Evolutionary conservation across 2,113 vertebrate genomes (phyloP).

Genomic region (Carassius carassius): DNA sequence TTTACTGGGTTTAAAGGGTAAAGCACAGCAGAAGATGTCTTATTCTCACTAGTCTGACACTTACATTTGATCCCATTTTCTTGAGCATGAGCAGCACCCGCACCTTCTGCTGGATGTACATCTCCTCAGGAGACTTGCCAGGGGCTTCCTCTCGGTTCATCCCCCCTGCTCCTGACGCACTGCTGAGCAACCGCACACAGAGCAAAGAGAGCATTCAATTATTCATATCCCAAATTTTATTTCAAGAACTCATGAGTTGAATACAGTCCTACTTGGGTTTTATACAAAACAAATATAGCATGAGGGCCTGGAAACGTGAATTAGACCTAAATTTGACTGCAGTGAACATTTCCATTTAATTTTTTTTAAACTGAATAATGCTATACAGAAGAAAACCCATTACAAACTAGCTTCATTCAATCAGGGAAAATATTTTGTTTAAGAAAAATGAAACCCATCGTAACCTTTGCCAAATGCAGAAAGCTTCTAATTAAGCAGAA

Average conservation of each 20-base stretch:
- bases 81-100: slow-evolving; percentile 98
- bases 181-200: slow-evolving; percentile 60
- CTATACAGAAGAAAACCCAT: background rate
- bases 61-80: slow-evolving; percentile 99
- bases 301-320: background rate
- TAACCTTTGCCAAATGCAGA: slow-evolving; percentile 12
- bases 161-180: slow-evolving; percentile 88
- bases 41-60: slow-evolving; percentile 59
- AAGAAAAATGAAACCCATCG: background rate
- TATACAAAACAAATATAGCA: background rate
- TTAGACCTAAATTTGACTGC: background rate
- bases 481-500: slow-evolving; percentile 12
- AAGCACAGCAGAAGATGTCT: background rate
- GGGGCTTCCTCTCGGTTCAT: slow-evolving; percentile 98
- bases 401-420: background rate
- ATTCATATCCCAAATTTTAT: background rate
- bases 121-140: slow-evolving; percentile 98
- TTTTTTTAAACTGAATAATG: background rate
- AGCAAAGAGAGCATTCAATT: background rate
- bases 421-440: background rate
- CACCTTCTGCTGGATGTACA: slow-evolving; percentile 99
- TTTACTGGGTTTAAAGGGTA: background rate
- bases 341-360: background rate
- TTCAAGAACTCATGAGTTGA: background rate
- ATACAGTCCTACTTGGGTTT: background rate